These are phyloP conservation scores for Harpalus rubripes DNA, from an alignment of 2,888 invertebrate species.

Conservation along the genomic window DNA sequence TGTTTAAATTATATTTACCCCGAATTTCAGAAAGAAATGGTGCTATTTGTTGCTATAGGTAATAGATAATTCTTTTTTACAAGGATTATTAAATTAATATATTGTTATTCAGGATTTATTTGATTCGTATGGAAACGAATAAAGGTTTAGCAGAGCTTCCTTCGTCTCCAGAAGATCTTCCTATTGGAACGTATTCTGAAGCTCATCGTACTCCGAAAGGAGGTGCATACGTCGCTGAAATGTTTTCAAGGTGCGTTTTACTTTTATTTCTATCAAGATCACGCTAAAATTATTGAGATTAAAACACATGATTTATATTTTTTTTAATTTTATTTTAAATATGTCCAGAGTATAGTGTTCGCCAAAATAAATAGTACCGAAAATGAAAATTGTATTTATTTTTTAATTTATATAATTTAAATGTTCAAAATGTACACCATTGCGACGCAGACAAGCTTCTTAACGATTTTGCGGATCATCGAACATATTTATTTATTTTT, in stretches of 20 bases:
- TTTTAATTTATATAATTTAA: too few species aligned
- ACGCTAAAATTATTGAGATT: too few species aligned
- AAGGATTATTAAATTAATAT: slow-evolving; percentile 51
- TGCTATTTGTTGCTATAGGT: slow-evolving; percentile 91
- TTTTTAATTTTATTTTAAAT: too few species aligned
- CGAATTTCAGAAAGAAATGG: slow-evolving; percentile 91
- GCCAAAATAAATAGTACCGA: too few species aligned
- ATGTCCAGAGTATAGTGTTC: too few species aligned
- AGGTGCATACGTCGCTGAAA: slow-evolving; percentile 92
- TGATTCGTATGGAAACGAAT: slow-evolving; percentile 85
- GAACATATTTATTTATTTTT: too few species aligned
- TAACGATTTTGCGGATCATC: too few species aligned
- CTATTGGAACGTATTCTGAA: slow-evolving; percentile 85
- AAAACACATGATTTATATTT: too few species aligned
- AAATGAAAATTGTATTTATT: too few species aligned
- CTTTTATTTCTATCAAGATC: too few species aligned
- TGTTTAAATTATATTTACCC: slow-evolving; percentile 88
- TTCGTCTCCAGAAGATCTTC: slow-evolving; percentile 84
- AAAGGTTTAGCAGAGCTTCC: slow-evolving; percentile 84
- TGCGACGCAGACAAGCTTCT: too few species aligned
- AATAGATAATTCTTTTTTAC: slow-evolving; percentile 52
- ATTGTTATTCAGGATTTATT: slow-evolving; percentile 81
- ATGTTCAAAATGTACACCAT: too few species aligned
- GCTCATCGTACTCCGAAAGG: slow-evolving; percentile 84
- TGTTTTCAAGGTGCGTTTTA: slow-evolving; percentile 85